Percentiles rank a stretch among this genome's conserved stretches.
Evolutionary conservation across 2,113 vertebrate species (phyloP).

Genomic region (Tauraco erythrolophus): DNA sequence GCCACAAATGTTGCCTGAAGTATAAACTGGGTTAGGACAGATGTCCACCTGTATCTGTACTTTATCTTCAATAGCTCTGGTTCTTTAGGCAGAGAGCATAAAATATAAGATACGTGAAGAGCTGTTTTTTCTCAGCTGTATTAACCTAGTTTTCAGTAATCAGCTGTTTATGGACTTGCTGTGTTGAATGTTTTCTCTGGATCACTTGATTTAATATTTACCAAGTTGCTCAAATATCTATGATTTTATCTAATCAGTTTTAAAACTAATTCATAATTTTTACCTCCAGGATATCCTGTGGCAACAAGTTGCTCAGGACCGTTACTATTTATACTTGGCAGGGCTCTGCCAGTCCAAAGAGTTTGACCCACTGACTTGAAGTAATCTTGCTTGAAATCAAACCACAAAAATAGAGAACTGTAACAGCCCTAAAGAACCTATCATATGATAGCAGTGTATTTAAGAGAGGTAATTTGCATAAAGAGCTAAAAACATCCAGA

Average conservation of each 20-base stretch:
- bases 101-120: not conserved
- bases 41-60: not conserved
- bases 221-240: not conserved
- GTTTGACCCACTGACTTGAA: not conserved
- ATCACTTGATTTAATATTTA: not conserved
- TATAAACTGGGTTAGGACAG: not conserved
- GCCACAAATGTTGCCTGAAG: not conserved
- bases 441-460: not conserved
- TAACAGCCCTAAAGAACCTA: not conserved
- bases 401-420: not conserved
- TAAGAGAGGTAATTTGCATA: not conserved
- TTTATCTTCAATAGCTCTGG: not conserved
- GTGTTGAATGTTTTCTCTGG: not conserved
- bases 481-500: slow-evolving; percentile 5
- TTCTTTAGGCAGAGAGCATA: not conserved
- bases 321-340: not conserved
- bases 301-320: not conserved
- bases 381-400: not conserved
- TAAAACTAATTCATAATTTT: not conserved
- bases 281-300: not conserved
- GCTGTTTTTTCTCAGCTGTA: not conserved
- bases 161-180: not conserved
- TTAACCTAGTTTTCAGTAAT: not conserved
- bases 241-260: not conserved
- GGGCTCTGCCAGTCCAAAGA: not conserved